Conservation (phyloP, 2,888 invertebrate species). For the Pocota personata region DNA sequence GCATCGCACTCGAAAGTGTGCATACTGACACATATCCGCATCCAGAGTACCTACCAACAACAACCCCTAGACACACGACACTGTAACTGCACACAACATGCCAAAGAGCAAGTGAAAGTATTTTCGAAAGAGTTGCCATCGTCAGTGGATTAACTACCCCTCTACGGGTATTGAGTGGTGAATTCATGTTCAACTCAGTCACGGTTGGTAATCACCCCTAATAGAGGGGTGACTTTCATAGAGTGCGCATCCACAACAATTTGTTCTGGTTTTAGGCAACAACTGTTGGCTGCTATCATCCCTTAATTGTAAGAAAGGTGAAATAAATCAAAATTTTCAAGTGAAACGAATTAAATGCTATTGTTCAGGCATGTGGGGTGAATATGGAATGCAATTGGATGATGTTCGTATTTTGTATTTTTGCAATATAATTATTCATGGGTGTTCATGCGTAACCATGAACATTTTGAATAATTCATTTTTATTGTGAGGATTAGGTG, state of each 20-base stretch:
- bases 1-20: conserved; percentile 60
- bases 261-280: conserved; percentile 55
- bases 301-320: conserved; percentile 46
- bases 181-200: conserved; percentile 60
- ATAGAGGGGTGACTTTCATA: conserved; percentile 51
- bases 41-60: conserved; percentile 12
- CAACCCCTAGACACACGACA: conserved; percentile 26
- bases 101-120: conserved; percentile 67
- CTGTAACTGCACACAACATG: conserved; percentile 25
- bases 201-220: conserved; percentile 56
- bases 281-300: conserved; percentile 34
- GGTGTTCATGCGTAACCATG: conserved; percentile 40
- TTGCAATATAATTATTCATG: conserved; percentile 42
- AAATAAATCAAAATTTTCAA: conserved; percentile 69
- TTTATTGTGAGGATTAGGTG: neutral
- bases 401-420: conserved; percentile 15
- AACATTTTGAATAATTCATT: conserved; percentile 23
- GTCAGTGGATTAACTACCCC: conserved; percentile 24
- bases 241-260: conserved; percentile 54
- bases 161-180: conserved; percentile 35
- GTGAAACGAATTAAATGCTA: conserved; percentile 63
- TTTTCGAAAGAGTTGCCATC: conserved; percentile 52
- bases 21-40: conserved; percentile 61
- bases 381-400: conserved; percentile 25
- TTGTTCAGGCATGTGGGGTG: conserved; percentile 40